phyloP scores from a whole-genome alignment of 92 coral and sea anemone genomes.

The Epizoanthus ramosus region DNA sequence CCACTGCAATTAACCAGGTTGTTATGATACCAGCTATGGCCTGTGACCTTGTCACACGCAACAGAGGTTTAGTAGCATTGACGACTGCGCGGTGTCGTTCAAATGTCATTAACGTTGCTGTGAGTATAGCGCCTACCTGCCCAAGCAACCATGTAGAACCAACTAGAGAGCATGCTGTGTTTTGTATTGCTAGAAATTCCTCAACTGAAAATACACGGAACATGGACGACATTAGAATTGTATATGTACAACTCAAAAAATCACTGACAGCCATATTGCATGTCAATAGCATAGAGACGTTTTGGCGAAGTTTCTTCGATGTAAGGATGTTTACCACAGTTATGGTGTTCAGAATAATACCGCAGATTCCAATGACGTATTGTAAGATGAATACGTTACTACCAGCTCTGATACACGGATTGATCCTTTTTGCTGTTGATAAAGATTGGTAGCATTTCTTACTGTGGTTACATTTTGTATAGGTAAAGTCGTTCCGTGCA shows the following conservation, averaged over 20 bases:
- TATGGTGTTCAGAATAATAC: slow-evolving; percentile 5
- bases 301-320: slow-evolving; percentile 13
- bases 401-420: slow-evolving; percentile 16
- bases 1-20: slow-evolving; percentile 5
- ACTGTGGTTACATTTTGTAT: slow-evolving; percentile 37
- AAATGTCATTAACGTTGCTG: slow-evolving; percentile 28
- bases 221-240: not conserved
- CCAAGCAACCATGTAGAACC: slow-evolving; percentile 35
- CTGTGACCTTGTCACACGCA: slow-evolving; percentile 6
- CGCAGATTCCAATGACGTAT: slow-evolving; percentile 14
- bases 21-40: not conserved
- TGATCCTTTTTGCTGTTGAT: not conserved
- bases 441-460: slow-evolving; percentile 22
- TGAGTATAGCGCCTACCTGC: slow-evolving; percentile 13
- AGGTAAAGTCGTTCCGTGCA: slow-evolving; percentile 14
- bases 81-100: slow-evolving; percentile 33
- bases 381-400: not conserved
- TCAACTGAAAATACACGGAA: not conserved
- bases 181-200: not conserved
- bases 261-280: slow-evolving; percentile 35
- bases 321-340: slow-evolving; percentile 4
- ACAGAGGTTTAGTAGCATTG: slow-evolving; percentile 19
- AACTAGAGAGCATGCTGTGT: not conserved
- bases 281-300: slow-evolving; percentile 30
- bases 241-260: slow-evolving; percentile 21